Conservation (phyloP, 2,797 vertebrate genomes). For the Schizopygopsis pylzovi region DNA sequence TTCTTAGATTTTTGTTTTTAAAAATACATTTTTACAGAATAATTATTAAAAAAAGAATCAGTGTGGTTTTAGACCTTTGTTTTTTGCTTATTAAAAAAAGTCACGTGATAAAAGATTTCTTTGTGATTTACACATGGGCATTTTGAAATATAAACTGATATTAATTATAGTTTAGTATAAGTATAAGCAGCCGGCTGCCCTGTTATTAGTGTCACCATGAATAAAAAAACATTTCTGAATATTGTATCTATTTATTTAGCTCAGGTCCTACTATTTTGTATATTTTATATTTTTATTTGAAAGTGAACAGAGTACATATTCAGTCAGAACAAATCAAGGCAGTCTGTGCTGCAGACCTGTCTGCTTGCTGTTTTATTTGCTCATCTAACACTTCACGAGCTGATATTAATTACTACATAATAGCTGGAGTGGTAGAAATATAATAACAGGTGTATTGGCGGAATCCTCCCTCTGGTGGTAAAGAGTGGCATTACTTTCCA, state of each 20-base stretch:
- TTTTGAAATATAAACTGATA: background rate
- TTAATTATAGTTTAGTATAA: background rate
- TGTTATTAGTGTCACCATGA: background rate
- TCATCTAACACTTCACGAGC: background rate
- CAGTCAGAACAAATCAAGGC: background rate
- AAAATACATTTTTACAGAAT: background rate
- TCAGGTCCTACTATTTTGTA: background rate
- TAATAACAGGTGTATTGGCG: background rate
- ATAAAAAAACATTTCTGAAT: background rate
- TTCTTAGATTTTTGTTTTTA: background rate
- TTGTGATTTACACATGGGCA: background rate
- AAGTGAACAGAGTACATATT: background rate
- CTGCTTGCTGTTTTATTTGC: background rate
- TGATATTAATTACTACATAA: background rate
- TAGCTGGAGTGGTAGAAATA: background rate
- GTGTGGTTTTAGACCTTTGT: background rate
- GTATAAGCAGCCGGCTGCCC: too few relatives aligned
- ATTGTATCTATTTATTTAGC: background rate
- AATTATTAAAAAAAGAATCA: too few relatives aligned
- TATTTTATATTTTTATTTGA: background rate
- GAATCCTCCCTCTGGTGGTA: background rate
- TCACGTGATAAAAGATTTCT: background rate
- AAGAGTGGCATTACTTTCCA: background rate
- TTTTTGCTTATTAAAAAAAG: background rate
- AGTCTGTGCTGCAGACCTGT: background rate